Evolutionary conservation across 2,888 invertebrate genomes (phyloP), one percentile per base, ranked within the genome.

Genomic region (Leptinotarsa haldemani): DNA sequence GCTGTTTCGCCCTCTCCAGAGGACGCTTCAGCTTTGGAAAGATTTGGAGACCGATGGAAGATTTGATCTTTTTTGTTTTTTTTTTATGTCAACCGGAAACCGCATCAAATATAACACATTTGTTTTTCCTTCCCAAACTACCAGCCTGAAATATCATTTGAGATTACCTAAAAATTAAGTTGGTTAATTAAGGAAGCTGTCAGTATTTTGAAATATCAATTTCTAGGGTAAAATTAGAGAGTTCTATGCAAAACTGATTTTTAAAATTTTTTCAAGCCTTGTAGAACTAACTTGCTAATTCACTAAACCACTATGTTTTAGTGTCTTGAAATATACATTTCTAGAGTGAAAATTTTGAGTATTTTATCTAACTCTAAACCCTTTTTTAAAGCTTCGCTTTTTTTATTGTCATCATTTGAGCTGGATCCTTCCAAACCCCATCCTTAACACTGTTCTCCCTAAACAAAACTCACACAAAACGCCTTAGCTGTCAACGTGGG

Each of bases 1-100:
- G 84, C 84, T 85, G 85, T 83, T 84, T 85, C 81, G 83, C 77
- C 79, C 80, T 80, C 74, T 77, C 78, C 30, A 53, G 58, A 71
- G 76, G 76, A 71, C 76, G 73, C 56, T 74, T 76, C 76, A 74
- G 74, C 74, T 72, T 56, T 66, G 67, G 68, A 74, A 74, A 73
- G 56, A 71, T 52, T 82, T 77, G 81, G 79, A 84, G 86, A 86
- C 87, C 87, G 84, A 85, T 84, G 87, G 87, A 87, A 87, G 87
- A 86, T 87, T 84, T 79, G 30, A 68, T 68, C 58, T 65, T 56
- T 68, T 56, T 50, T 15, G 52, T 56, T 40, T 30, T 25, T 40
- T 61, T 25, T 40, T 61, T 56, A 9, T 22, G 22, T 20, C 2
- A 40, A 40, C 40, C 4, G 3, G 22, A 16, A 56, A 70, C 63